phyloP scores from a whole-genome alignment of 2,888 invertebrate species.

The Hemistola chrysoprasaria region DNA sequence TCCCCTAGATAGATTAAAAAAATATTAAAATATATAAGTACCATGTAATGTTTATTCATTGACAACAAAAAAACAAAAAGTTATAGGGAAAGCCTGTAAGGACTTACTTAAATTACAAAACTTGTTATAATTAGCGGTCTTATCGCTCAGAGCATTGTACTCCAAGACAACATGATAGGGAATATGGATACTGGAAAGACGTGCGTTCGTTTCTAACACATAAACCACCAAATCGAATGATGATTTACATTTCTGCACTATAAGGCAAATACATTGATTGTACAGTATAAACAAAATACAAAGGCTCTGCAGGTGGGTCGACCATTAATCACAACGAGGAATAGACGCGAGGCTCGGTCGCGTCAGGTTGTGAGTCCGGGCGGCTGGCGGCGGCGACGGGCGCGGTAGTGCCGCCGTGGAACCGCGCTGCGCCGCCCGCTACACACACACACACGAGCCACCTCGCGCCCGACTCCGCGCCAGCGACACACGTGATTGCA shows the following conservation, averaged over 20 bases:
- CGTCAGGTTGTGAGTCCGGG: constrained; percentile 44
- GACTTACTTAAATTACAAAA: too few species aligned
- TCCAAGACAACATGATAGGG: too few species aligned
- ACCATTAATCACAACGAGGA: constrained; percentile 74
- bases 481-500: constrained; percentile 27
- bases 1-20: too few species aligned
- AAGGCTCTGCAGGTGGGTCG: constrained; percentile 79
- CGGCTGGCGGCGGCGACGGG: constrained; percentile 46
- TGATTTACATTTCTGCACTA: constrained; percentile 15
- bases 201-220: too few species aligned
- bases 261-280: constrained; percentile 52
- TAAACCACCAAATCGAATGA: too few species aligned
- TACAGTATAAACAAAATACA: constrained; percentile 60
- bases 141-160: too few species aligned
- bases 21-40: too few species aligned
- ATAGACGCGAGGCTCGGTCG: constrained; percentile 46
- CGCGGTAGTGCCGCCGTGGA: constrained; percentile 73
- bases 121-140: too few species aligned
- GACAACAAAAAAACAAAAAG: too few species aligned
- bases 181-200: too few species aligned
- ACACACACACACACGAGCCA: constrained; percentile 42
- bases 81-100: too few species aligned
- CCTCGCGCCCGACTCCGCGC: constrained; percentile 26
- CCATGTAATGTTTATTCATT: too few species aligned
- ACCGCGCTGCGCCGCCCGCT: constrained; percentile 63